phyloP scores from a whole-genome alignment of 1,140 invertebrate species.

The Trachymyrmex cornetzi region DNA sequence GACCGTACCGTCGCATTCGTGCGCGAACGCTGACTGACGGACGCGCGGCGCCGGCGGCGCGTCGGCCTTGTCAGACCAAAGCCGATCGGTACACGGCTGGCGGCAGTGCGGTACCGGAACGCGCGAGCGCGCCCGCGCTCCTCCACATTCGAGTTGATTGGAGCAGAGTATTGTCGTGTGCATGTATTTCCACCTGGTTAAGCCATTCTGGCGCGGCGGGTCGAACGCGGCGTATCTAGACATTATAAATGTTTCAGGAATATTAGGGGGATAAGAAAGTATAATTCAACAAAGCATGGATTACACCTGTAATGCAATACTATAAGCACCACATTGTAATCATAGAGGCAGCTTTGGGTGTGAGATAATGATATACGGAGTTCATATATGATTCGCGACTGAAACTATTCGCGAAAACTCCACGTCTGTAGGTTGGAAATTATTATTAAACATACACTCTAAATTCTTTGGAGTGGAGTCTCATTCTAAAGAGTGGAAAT shows the following conservation, averaged over 20 bases:
- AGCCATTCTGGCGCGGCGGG: background rate
- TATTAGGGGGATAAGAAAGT: background rate
- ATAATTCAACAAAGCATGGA: background rate
- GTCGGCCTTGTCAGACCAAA: conserved; percentile 60
- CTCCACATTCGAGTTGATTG: no score
- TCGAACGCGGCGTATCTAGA: conserved; percentile 20
- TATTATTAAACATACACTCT: background rate
- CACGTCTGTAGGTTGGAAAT: background rate
- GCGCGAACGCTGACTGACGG: conserved; percentile 72
- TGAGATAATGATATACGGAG: background rate
- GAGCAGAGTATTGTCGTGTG: background rate
- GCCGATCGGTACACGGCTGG: conserved; percentile 69
- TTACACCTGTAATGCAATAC: background rate
- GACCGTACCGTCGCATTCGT: conserved; percentile 74
- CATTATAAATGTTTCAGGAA: conserved; percentile 13
- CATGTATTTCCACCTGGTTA: background rate
- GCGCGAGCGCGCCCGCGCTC: conserved; percentile 23
- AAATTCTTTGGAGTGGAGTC: no score
- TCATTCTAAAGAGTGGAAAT: no score
- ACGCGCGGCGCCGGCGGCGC: conserved; percentile 43
- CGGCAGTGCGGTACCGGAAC: conserved; percentile 62
- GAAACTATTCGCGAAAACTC: background rate
- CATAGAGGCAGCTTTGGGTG: background rate
- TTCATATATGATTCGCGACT: background rate
- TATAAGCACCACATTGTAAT: background rate